Base-by-base conservation (phyloP, 2,797 vertebrate species). In the Mycteria americana region DNA sequence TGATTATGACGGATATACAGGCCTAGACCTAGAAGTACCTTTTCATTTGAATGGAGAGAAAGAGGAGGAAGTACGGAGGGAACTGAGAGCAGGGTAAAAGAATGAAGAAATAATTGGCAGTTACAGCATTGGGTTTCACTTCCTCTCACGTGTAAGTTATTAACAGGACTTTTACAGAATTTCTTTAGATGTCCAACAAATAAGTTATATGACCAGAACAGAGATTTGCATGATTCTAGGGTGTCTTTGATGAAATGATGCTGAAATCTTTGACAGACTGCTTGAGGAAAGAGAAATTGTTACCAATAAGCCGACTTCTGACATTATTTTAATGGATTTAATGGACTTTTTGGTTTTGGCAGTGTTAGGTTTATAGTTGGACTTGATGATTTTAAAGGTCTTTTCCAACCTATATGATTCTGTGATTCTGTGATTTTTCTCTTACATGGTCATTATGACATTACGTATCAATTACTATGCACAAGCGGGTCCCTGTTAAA, bases 51-150 rank as follows among this genome's bases (percentile, higher is more conserved):
- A 77, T 51, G 60, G 39, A 48, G 68, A 82, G 51, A 67, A 78
- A 81, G 50, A 63, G 41, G 77, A 88, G 41, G 85, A 95, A 95
- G 67, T 3, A 9, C 16, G 22, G 45, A 60, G 54, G 50, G 80
- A 96, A 96, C 86, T 72, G 87, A 95, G 83, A 95, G 45, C 70
- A 83, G 51, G 28, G 63, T 53, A 37, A 76, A 94, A 89, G 51
- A 87, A 80, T 69, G 75, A 91, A 96, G 94, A 94, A 94, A 92
- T 57, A 70, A 89, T 51, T 68, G 84, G 57, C 93, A 95, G 88
- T 95, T 91, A 65, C 7, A 88, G 51, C 78, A 30, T 2, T 30
- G 30, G 31, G 85, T 95, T 97, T 95, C 87, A 69, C 81, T 97
- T 96, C 94, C 91, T 75, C 86, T 79, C 39, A 53, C 4, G 4